Evolutionary conservation across 2,888 invertebrate genomes (phyloP).

Genomic region (Lissonota sp.): DNA sequence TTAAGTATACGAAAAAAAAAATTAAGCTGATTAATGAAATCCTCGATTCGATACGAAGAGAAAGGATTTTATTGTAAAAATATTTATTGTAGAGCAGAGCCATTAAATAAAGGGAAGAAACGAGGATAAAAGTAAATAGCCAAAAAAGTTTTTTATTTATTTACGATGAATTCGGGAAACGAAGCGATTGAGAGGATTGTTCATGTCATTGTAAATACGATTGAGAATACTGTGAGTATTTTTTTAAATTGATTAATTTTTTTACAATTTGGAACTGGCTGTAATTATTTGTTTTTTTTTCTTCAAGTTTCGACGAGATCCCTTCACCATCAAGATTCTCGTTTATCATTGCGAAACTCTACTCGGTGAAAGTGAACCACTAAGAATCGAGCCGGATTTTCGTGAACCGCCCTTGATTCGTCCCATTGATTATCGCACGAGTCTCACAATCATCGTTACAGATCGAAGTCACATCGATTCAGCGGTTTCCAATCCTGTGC

Average conservation of each 20-base stretch:
- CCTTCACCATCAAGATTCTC: conserved; percentile 61
- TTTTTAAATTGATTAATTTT: neutral
- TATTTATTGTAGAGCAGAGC: conserved; percentile 57
- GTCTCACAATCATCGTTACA: conserved; percentile 56
- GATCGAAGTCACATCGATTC: conserved; percentile 61
- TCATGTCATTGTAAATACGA: conserved; percentile 68
- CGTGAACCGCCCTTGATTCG: conserved; percentile 56
- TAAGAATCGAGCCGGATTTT: conserved; percentile 66
- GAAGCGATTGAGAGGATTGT: conserved; percentile 59
- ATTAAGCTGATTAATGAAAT: neutral
- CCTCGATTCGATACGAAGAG: conserved; percentile 21
- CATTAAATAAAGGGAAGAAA: conserved; percentile 50
- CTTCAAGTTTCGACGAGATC: conserved; percentile 64
- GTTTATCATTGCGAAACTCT: conserved; percentile 69
- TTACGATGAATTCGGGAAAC: conserved; percentile 16
- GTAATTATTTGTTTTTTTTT: conserved; percentile 1
- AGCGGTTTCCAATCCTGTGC: conserved; percentile 72
- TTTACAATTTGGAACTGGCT: neutral
- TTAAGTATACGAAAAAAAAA: conserved; percentile 26
- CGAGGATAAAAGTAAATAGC: neutral
- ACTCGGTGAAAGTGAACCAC: conserved; percentile 71
- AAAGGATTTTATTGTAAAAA: conserved; percentile 47
- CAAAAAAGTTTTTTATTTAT: conserved; percentile 2
- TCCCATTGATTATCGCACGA: conserved; percentile 67
- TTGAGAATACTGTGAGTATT: conserved; percentile 75